phyloP scores from a whole-genome alignment of 2,797 vertebrate genomes.

The Acomys russatus region DNA sequence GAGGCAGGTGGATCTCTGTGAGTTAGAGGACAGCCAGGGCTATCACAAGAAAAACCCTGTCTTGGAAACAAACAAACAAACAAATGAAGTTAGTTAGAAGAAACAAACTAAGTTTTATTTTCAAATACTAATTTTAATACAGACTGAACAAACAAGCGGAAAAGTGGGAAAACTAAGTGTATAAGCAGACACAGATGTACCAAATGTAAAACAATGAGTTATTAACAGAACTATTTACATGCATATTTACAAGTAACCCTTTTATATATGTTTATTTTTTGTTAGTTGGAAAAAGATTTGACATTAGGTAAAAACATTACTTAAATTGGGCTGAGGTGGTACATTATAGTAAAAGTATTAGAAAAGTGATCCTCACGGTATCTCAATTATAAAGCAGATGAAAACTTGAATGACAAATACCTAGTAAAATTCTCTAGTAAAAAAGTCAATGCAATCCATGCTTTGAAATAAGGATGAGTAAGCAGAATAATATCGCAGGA shows the following conservation, averaged over 20 bases:
- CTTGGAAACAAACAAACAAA: too few species aligned
- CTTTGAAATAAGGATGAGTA: conserved; percentile 83
- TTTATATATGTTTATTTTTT: conserved; percentile 83
- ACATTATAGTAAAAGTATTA: conserved; percentile 84
- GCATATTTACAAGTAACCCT: conserved; percentile 88
- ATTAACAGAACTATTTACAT: conserved; percentile 91
- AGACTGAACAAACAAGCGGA: conserved; percentile 86
- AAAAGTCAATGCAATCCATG: conserved; percentile 81
- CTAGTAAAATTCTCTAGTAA: conserved; percentile 82
- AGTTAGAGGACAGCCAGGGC: too few species aligned
- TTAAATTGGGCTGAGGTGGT: conserved; percentile 77
- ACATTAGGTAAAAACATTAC: conserved; percentile 82
- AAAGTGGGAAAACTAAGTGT: conserved; percentile 85
- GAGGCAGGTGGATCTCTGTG: too few species aligned
- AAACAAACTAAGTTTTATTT: conserved; percentile 89
- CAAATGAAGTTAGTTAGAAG: conserved; percentile 69
- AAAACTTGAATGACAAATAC: conserved; percentile 82
- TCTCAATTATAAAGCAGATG: conserved; percentile 82
- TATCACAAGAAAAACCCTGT: too few species aligned
- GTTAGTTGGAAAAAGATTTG: conserved; percentile 82
- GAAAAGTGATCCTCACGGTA: conserved; percentile 75
- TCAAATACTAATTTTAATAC: conserved; percentile 87
- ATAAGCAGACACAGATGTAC: conserved; percentile 87
- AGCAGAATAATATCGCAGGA: conserved; percentile 76
- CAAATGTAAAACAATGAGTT: conserved; percentile 87